Base-by-base conservation (phyloP, 2,113 vertebrate genomes). In the Macrotus californicus region DNA sequence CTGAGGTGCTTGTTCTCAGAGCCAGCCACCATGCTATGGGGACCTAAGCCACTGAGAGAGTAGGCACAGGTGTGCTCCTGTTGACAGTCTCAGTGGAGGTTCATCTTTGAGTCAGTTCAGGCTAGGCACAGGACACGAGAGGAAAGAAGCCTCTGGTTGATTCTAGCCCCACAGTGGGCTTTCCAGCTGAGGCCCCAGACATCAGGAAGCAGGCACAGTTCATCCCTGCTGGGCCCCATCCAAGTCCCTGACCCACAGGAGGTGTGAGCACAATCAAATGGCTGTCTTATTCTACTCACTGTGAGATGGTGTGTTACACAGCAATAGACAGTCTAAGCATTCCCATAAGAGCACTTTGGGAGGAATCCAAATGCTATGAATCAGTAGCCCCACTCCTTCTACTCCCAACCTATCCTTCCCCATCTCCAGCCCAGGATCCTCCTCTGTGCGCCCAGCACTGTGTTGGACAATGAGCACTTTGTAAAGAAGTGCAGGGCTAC, bases 41-140 rank as follows among this genome's bases (percentile, higher is more conserved):
- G 92, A 26, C 34, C 31, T 18, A 69, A 21, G 7, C 18, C 75
- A 56, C 39, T 6, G 21, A 24, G 70, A 50, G 48, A 67, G 54
- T 34, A 39, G 36, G 41, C 19, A 4, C 2, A 3, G 1, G 0
- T 34, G 19, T 34, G 36, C 7, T n/a, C 41, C 80, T 69, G 9
- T 15, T 43, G 5, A 34, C 43, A 52, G 61, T 48, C n/a, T 21
- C 10, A 15, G 26, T 0, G 3, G 29, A 54, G 43, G 75, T 43
- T 54, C 69, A 34, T 36, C 79, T 93, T 66, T 11, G 59, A 46
- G 11, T 67, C 52, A 14, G 52, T 94, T 76, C 66, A 72, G 66
- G 9, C 36, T 22, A 14, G 14, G 34, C 10, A 64, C 43, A 13
- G 61, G 21, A 24, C 39, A n/a, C 4, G 3, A 15, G 43, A 73